Evolutionary conservation across 92 coral and sea anemone genomes (phyloP), one percentile per base, ranked within the genome.

Genomic region (Porites lobata): DNA sequence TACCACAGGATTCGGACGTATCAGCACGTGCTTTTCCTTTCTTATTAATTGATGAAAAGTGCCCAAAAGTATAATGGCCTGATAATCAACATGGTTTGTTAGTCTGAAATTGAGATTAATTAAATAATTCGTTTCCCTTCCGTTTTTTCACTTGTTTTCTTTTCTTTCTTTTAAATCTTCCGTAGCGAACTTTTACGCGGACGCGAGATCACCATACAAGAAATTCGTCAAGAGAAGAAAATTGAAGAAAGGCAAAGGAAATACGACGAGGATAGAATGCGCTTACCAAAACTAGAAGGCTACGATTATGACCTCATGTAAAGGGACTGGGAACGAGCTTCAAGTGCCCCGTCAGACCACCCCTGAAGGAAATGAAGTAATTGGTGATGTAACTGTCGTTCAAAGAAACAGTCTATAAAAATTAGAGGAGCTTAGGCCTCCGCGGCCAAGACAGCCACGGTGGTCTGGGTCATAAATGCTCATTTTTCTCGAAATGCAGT

Each of bases 121-220:
- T 4, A 56, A 56, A 56, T 4, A 56, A 56, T 10, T 10, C 13
- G 1, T 56, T 10, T 56, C 13, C 13, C 3, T 14, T 0, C 15
- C 2, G 14, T 56, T 9, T 61, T 14, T 20, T 11, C 50, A 9
- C 2, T 15, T 43, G 19, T 47, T 7, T 73, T 6, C 10, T 62
- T 38, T 11, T 24, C 21, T 38, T 61, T 18, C 53, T 26, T 26
- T 56, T 38, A 3, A 38, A 38, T 38, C 24, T n/a, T 12, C 75
- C 77, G 21, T 86, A 96, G 99, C 72, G 99, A 96, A 86, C 90
- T 96, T 68, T 88, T 96, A 9, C 92, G 98, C 70, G 99, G 99
- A n/a, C 96, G 99, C 24, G 98, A 96, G 72, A 87, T 95, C 75
- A 96, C 99, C 7, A 87, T 96, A 69, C 94, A 91, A 65, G 96